These are phyloP conservation scores for Pteronotus mesoamericanus DNA, from an alignment of 2,797 vertebrate genomes.

Conservation along the genomic window DNA sequence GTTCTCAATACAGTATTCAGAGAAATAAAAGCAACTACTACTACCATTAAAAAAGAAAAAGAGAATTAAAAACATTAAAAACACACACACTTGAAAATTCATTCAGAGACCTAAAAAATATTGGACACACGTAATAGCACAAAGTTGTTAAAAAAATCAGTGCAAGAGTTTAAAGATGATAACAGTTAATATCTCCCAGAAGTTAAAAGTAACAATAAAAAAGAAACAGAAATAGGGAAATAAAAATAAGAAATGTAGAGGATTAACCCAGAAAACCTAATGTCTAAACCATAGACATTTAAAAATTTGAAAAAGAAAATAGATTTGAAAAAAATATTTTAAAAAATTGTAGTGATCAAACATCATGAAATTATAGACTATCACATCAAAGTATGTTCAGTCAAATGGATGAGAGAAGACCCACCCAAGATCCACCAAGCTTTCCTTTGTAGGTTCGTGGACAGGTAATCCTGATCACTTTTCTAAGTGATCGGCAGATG, in stretches of 20 bases:
- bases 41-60: background rate
- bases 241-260: background rate
- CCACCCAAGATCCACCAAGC: background rate
- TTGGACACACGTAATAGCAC: background rate
- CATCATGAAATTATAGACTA: background rate
- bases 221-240: background rate
- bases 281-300: background rate
- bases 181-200: background rate
- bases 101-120: background rate
- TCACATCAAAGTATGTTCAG: background rate
- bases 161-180: background rate
- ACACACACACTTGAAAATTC: background rate
- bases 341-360: background rate
- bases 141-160: background rate
- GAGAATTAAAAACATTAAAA: background rate
- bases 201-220: background rate
- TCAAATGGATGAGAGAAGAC: background rate
- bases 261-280: background rate
- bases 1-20: background rate
- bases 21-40: background rate
- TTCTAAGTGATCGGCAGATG: background rate
- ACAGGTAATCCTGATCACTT: rapidly evolving
- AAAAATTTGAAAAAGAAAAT: background rate
- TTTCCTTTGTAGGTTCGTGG: background rate
- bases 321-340: background rate